phyloP scores from a whole-genome alignment of 2,113 vertebrate species.

The Agapornis roseicollis region DNA sequence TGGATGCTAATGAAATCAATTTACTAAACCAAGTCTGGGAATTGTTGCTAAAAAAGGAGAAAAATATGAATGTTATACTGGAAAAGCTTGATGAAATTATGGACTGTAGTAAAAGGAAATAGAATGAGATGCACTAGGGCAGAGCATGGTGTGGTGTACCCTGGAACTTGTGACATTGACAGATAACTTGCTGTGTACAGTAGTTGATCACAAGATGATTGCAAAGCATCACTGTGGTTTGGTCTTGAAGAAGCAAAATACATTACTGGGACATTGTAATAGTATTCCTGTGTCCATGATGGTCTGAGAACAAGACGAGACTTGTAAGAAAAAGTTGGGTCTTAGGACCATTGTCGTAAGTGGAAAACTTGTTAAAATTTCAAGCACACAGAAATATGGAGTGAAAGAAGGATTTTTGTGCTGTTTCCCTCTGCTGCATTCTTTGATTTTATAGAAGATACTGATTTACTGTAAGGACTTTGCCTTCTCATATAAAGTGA shows the following conservation, averaged over 20 bases:
- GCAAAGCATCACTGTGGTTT: background rate
- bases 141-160: background rate
- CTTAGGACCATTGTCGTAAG: background rate
- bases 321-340: background rate
- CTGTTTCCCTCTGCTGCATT: background rate
- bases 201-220: background rate
- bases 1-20: background rate
- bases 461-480: background rate
- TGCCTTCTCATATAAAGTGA: background rate
- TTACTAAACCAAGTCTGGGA: background rate
- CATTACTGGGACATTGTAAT: background rate
- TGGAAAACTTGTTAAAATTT: background rate
- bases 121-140: background rate
- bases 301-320: background rate
- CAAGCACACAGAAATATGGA: background rate
- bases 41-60: background rate
- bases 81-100: background rate
- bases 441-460: background rate
- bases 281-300: background rate
- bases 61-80: background rate
- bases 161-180: background rate
- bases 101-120: background rate
- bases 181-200: background rate
- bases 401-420: background rate
- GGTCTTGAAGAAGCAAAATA: background rate